These are phyloP conservation scores for Brachionichthys hirsutus DNA, from an alignment of 2,113 vertebrate genomes.

Conservation along the genomic window DNA sequence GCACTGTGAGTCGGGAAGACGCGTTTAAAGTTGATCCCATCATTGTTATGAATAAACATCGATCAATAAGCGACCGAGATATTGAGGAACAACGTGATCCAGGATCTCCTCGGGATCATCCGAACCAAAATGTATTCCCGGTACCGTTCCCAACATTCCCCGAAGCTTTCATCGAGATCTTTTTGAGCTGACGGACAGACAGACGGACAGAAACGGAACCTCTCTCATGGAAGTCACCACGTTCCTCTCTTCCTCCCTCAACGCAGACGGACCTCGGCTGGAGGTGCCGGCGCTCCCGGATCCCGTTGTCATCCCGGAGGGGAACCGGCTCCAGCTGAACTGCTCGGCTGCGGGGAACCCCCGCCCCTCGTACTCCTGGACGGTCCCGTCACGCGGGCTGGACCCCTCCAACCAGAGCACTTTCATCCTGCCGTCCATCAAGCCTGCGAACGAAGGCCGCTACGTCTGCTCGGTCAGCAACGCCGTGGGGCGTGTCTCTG, in stretches of 20 bases:
- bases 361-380: constrained; percentile 43
- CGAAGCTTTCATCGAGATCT: too few relatives aligned
- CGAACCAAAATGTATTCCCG: too few relatives aligned
- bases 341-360: constrained; percentile 54
- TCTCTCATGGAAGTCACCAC: background rate
- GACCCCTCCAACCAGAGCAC: fast-evolving
- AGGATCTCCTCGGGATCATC: too few relatives aligned
- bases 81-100: too few relatives aligned
- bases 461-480: constrained; percentile 41
- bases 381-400: fast-evolving
- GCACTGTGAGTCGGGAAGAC: constrained; percentile 48
- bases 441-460: background rate
- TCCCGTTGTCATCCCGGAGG: background rate
- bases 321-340: constrained; percentile 21
- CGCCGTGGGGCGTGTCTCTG: fast-evolving
- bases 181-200: too few relatives aligned
- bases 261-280: constrained; percentile 25
- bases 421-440: background rate
- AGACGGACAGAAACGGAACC: too few relatives aligned
- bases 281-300: fast-evolving
- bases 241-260: background rate
- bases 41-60: too few relatives aligned
- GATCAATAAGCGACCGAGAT: too few relatives aligned
- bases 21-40: too few relatives aligned
- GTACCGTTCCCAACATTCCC: too few relatives aligned